phyloP scores from a whole-genome alignment of 2,888 invertebrate genomes.

The Ctenicera cuprea region DNA sequence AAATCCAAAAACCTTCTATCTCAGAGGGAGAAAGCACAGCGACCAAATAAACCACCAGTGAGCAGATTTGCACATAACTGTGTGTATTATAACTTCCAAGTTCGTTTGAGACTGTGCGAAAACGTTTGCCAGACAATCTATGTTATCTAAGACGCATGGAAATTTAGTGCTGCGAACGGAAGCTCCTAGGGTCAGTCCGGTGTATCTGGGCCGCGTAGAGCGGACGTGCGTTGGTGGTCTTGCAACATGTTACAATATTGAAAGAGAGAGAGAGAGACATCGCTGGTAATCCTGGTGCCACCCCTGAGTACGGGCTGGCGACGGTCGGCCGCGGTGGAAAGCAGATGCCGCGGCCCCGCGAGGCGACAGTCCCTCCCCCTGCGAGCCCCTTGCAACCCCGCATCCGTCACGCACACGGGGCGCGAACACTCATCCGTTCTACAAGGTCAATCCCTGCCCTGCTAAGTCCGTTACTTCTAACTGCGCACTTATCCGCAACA shows the following conservation, averaged over 20 bases:
- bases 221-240: slow-evolving; percentile 32
- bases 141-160: slow-evolving; percentile 38
- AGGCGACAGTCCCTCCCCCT: slow-evolving; percentile 55
- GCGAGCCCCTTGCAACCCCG: slow-evolving; percentile 47
- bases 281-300: slow-evolving; percentile 52
- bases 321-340: slow-evolving; percentile 57
- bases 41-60: too few species aligned
- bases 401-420: slow-evolving; percentile 56
- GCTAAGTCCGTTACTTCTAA: slow-evolving; percentile 52
- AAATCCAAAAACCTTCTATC: too few species aligned
- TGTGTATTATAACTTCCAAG: not conserved
- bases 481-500: slow-evolving; percentile 51
- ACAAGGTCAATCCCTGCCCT: slow-evolving; percentile 48
- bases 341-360: slow-evolving; percentile 59
- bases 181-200: slow-evolving; percentile 35
- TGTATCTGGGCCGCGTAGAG: slow-evolving; percentile 28
- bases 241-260: slow-evolving; percentile 42
- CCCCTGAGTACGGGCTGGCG: slow-evolving; percentile 52
- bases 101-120: not conserved
- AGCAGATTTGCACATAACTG: too few species aligned
- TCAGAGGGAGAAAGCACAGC: too few species aligned
- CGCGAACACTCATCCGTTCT: slow-evolving; percentile 53
- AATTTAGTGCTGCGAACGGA: slow-evolving; percentile 40
- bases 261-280: slow-evolving; percentile 37
- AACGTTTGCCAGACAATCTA: slow-evolving; percentile 21